These are phyloP conservation scores for Microplitis mediator DNA, from an alignment of 1,140 invertebrate species.

Conservation along the genomic window DNA sequence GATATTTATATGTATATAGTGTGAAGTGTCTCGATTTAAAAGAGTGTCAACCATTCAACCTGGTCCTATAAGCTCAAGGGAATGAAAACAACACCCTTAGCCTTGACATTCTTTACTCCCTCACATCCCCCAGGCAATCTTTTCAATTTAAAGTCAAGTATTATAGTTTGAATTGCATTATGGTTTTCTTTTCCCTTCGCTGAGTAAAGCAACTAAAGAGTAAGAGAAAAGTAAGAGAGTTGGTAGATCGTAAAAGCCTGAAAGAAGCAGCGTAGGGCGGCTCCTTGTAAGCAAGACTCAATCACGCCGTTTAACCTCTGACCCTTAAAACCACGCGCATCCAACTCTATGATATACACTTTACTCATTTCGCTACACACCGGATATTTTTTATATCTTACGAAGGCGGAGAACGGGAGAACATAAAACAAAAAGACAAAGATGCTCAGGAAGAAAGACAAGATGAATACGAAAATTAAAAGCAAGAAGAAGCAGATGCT, in stretches of 20 bases:
- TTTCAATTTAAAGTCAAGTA: constrained; percentile 65
- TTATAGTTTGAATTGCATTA: constrained; percentile 64
- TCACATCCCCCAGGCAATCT: constrained; percentile 61
- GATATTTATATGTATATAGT: too few species aligned
- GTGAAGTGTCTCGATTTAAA: constrained; percentile 23
- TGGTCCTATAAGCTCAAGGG: constrained; percentile 16
- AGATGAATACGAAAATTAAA: too few species aligned
- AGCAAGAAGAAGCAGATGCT: background rate
- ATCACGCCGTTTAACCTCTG: constrained; percentile 63
- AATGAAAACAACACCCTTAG: constrained; percentile 13
- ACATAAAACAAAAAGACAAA: background rate
- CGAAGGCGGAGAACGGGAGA: too few species aligned
- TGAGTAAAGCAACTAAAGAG: background rate
- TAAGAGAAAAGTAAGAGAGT: constrained; percentile 25
- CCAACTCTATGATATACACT: constrained; percentile 26
- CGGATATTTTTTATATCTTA: too few species aligned
- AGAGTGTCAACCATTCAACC: constrained; percentile 25
- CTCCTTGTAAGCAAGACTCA: constrained; percentile 62
- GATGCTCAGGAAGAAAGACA: background rate
- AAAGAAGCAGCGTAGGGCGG: constrained; percentile 53
- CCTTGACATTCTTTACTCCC: constrained; percentile 39
- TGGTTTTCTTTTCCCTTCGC: constrained; percentile 48
- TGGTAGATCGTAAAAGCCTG: constrained; percentile 41
- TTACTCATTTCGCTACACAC: background rate
- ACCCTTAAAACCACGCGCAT: constrained; percentile 44